Base-by-base conservation (phyloP, 2,888 invertebrate genomes). In the Epirrhoe alternata region DNA sequence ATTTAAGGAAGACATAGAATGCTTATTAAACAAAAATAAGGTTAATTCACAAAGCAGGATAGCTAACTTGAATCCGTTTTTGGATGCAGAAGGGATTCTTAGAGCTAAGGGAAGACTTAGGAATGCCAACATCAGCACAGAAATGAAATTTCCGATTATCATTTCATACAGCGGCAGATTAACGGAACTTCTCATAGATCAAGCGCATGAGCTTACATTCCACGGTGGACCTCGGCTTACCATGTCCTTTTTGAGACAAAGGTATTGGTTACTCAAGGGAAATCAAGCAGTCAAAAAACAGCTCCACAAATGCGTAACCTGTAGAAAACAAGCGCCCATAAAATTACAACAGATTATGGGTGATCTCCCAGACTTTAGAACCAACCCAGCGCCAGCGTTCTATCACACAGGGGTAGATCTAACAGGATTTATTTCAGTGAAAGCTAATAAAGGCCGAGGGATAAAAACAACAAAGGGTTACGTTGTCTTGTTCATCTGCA, bases 301-400 rank as follows among this genome's bases (percentile, higher is more conserved):
- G 6, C 17, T 50, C 5, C 50, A 16, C 3, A 50, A 16, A 5
- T 50, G 50, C 17, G 17, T 50, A 6, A 50, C 17, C 6, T 50
- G 33, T 33, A 31, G 30, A 31, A 53, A 35, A 35, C 53, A 53
- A 14, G 35, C 12, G 33, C 53, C 53, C 7, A 33, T 8, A n/a
- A 53, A 53, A 14, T 14, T 16, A 35, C 33, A 53, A 12, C 35
- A 35, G 35, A 53, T 53, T 14, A 53, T 53, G 53, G 53, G 53
- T 30, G 53, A 53, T 6, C 14, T 33, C n/a, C 53, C 53, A 1
- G 33, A 33, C 7, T 33, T 14, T 33, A 12, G 53, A 35, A 33
- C 33, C 0, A 53, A 53, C 33, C 53, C 53, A 17, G 17, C 50
- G 7, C 50, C 17, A 17, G 7, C 50, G 6, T 50, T 50, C 17